Conservation (phyloP, 2,888 invertebrate species). For the Drosophila robusta region DNA sequence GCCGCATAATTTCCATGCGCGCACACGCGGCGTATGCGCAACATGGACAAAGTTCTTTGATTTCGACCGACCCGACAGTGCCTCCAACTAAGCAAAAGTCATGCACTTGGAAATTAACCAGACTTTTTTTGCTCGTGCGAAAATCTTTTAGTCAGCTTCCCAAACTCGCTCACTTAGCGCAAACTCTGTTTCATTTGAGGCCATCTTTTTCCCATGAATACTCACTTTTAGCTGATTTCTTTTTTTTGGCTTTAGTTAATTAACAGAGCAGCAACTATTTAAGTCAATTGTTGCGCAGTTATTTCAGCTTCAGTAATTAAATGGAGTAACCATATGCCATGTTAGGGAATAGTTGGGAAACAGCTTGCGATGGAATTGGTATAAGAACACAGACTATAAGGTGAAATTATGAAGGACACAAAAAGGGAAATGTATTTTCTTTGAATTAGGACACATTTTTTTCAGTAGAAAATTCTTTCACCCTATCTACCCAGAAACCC, state of each 20-base stretch:
- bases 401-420: neutral
- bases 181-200: conserved; percentile 3
- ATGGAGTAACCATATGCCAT: conserved; percentile 7
- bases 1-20: conserved; percentile 64
- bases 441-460: neutral
- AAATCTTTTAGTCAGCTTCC: conserved; percentile 64
- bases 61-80: conserved; percentile 55
- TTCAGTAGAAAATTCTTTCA: neutral
- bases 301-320: conserved; percentile 45
- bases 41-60: conserved; percentile 71
- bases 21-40: conserved; percentile 78
- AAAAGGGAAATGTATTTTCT: neutral
- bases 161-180: neutral
- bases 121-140: conserved; percentile 60
- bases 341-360: conserved; percentile 4
- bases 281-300: conserved; percentile 18
- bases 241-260: conserved; percentile 41
- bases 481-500: conserved; percentile 5
- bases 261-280: conserved; percentile 47
- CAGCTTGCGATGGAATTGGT: conserved; percentile 22
- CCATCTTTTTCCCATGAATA: conserved; percentile 66
- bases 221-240: conserved; percentile 27
- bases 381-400: neutral
- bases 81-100: conserved; percentile 66
- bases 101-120: conserved; percentile 74